Conservation (phyloP, 1,140 invertebrate genomes). For the Aphaenogaster rudis region DNA sequence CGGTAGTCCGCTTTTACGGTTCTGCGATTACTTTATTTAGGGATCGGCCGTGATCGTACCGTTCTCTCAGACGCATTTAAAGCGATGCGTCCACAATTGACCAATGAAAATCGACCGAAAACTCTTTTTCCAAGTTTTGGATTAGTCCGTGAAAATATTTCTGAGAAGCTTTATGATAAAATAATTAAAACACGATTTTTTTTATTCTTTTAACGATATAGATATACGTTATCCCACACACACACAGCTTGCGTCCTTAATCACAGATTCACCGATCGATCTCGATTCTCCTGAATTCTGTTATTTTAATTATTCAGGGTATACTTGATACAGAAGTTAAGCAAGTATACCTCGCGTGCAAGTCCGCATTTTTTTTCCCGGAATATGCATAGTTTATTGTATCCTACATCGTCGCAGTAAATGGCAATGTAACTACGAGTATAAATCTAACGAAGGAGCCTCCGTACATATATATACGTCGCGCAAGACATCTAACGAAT, state of each 20-base stretch:
- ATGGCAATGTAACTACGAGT: background rate
- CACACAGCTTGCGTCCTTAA: background rate
- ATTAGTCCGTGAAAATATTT: background rate
- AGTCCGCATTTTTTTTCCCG: background rate
- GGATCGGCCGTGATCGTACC: conserved; percentile 36
- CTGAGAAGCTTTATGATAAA: background rate
- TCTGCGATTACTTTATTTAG: conserved; percentile 60
- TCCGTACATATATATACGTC: background rate
- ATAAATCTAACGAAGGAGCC: conserved; percentile 34
- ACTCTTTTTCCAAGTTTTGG: background rate
- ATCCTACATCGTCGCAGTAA: background rate
- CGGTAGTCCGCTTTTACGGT: conserved; percentile 65
- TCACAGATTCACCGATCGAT: background rate
- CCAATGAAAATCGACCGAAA: background rate
- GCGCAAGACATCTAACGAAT: conserved; percentile 8
- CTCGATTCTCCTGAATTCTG: background rate
- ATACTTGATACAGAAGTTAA: background rate
- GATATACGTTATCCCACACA: background rate
- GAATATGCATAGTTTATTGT: conserved; percentile 16
- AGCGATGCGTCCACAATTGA: background rate
- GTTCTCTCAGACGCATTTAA: conserved; percentile 39
- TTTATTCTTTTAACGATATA: background rate
- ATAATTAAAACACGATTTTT: background rate
- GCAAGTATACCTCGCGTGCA: conserved; percentile 1
- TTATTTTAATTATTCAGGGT: conserved; percentile 16